Base-by-base conservation (phyloP, 2,797 vertebrate species). In the Premnoplex brunnescens region DNA sequence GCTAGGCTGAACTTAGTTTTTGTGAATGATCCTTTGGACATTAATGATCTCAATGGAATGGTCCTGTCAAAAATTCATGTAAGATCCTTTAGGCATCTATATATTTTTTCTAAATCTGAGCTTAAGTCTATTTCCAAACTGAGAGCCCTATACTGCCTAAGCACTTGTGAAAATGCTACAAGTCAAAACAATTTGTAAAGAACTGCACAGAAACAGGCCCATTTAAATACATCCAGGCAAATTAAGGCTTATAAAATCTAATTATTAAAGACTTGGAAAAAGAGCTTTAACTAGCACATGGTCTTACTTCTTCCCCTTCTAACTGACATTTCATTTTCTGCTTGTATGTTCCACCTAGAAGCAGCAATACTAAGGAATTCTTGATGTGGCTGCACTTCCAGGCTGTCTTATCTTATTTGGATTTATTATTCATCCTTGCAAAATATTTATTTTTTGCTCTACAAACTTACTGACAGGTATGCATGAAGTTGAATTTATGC, bases 401-500 rank as follows among this genome's bases (percentile, higher is more conserved):
- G 46, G 39, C 10, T 84, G 9, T 60, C 30, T 87, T 60, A 63
- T 66, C 54, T 66, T 77, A 32, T 17, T 60, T 64, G 27, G 23
- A 37, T 62, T 91, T 89, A 63, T 16, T 77, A 52, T 85, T 69
- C 34, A 78, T 66, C 17, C 37, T 56, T 88, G 36, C 68, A 80
- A 74, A 58, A 77, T 3, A 32, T 21, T 60, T 63, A 22, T 54
- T 84, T 91, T 59, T 88, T 17, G 44, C 43, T 86, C 43, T 55
- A 32, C 14, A 66, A 49, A 73, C 10, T 60, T 77, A 63, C 26
- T 89, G 23, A 5, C 39, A 86, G 49, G 26, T 64, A 15, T 39
- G 12, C 30, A 79, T 51, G 20, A 66, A 88, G 67, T 27, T 81
- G 62, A 93, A 93, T 91, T 92, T 90, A 91, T 75, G 69, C 74